Percentiles rank a stretch among this genome's conserved stretches.
These are phyloP conservation scores for Malurus elegans DNA, from an alignment of 2,113 vertebrate genomes.

Conservation along the genomic window DNA sequence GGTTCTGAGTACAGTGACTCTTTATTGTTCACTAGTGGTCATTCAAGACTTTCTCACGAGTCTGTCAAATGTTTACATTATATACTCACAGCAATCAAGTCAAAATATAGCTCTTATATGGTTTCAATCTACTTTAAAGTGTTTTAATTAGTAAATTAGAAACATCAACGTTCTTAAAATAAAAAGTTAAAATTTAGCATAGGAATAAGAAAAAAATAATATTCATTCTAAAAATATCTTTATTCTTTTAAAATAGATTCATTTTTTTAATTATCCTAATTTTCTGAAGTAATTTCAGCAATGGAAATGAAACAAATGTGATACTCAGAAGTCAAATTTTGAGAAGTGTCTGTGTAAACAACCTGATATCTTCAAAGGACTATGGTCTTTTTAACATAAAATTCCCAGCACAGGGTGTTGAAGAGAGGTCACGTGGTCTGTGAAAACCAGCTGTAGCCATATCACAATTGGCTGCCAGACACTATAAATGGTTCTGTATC, in stretches of 20 bases:
- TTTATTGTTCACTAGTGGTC: not conserved
- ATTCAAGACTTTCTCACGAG: not conserved
- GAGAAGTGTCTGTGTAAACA: not conserved
- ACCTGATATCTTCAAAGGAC: not conserved
- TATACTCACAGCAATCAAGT: not conserved
- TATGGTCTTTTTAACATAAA: not conserved
- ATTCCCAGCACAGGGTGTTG: not conserved
- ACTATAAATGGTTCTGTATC: not conserved
- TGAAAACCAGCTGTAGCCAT: not conserved
- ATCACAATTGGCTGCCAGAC: not conserved
- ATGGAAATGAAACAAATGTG: not conserved
- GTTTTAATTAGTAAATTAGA: not conserved
- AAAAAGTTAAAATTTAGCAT: not conserved
- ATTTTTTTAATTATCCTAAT: not conserved
- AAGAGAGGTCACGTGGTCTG: not conserved
- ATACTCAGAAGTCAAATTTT: not conserved
- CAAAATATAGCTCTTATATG: not conserved
- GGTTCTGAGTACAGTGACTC: not conserved
- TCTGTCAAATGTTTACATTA: not conserved
- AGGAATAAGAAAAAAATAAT: not conserved
- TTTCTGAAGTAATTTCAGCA: not conserved
- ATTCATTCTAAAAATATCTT: not conserved
- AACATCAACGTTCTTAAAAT: not conserved
- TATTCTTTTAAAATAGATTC: not conserved
- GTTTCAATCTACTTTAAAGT: not conserved